Conservation (phyloP, 2,888 invertebrate species). For the Chrysina gloriosa region DNA sequence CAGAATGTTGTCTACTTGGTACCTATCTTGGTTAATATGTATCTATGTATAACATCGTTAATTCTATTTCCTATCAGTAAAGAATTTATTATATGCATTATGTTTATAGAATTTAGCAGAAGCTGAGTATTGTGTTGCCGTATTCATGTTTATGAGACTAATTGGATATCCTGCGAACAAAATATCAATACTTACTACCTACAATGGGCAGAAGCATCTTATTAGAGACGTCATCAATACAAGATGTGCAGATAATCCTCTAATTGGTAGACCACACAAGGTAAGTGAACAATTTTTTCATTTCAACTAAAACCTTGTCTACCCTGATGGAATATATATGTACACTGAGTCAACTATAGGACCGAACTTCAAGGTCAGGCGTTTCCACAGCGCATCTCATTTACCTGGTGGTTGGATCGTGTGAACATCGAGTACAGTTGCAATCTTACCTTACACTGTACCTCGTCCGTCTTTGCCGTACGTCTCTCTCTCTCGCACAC, state of each 20-base stretch:
- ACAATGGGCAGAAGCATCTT: slow-evolving; percentile 98
- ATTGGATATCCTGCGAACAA: slow-evolving; percentile 96
- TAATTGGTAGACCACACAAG: slow-evolving; percentile 94
- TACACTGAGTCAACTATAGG: no score
- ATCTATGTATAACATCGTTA: background rate
- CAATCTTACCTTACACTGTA: no score
- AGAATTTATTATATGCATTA: background rate
- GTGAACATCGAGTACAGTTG: no score
- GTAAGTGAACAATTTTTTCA: slow-evolving; percentile 62
- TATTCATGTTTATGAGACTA: slow-evolving; percentile 98
- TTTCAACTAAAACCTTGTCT: slow-evolving; percentile 3
- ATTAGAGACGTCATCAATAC: slow-evolving; percentile 95
- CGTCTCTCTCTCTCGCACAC: no score
- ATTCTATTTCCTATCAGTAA: background rate
- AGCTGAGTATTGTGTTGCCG: slow-evolving; percentile 95
- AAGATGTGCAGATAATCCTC: slow-evolving; percentile 92
- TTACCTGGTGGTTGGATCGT: no score
- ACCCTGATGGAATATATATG: no score
- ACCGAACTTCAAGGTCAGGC: no score
- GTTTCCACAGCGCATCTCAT: no score
- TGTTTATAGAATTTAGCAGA: slow-evolving; percentile 81
- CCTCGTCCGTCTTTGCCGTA: no score
- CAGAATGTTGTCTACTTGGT: no score
- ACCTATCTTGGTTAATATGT: no score
- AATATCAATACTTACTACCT: slow-evolving; percentile 97